Evolutionary conservation across 2,888 invertebrate species (phyloP).

Genomic region (Incurvaria masculella): DNA sequence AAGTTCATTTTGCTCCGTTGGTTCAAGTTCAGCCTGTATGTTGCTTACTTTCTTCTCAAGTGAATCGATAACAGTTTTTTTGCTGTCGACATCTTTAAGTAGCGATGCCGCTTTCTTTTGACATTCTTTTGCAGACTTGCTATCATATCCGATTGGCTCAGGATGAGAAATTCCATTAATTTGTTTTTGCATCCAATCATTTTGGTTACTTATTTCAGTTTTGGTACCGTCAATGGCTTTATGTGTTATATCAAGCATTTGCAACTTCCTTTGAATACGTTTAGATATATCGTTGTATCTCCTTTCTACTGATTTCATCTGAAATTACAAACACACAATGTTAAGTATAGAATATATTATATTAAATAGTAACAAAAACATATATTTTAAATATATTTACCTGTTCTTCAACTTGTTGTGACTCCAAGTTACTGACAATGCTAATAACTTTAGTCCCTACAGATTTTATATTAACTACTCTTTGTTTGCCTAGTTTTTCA

Average conservation of each 20-base stretch:
- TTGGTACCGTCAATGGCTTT: constrained; percentile 80
- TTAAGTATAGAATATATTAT: constrained; percentile 1
- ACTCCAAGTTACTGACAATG: constrained; percentile 82
- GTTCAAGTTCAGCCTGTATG: constrained; percentile 82
- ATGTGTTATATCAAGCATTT: constrained; percentile 78
- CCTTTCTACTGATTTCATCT: constrained; percentile 79
- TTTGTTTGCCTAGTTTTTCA: constrained; percentile 67
- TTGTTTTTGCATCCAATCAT: constrained; percentile 77
- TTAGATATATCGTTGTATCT: constrained; percentile 82
- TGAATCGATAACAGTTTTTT: constrained; percentile 77
- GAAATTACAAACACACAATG: constrained; percentile 19
- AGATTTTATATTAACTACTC: constrained; percentile 67
- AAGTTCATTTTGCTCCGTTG: constrained; percentile 76
- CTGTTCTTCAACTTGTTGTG: constrained; percentile 88
- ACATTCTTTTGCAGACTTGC: constrained; percentile 71
- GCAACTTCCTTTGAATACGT: constrained; percentile 78
- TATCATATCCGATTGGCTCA: constrained; percentile 71
- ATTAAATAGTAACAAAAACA: background rate
- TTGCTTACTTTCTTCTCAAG: constrained; percentile 80
- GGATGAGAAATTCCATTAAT: constrained; percentile 64
- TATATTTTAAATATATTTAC: constrained; percentile 24
- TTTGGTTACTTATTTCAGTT: constrained; percentile 74
- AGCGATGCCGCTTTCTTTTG: constrained; percentile 69
- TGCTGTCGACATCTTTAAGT: constrained; percentile 81
- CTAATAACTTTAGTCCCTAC: constrained; percentile 71